Evolutionary conservation across 64 coral and sea anemone species (phyloP).

Genomic region (Cladopsammia gracilis): DNA sequence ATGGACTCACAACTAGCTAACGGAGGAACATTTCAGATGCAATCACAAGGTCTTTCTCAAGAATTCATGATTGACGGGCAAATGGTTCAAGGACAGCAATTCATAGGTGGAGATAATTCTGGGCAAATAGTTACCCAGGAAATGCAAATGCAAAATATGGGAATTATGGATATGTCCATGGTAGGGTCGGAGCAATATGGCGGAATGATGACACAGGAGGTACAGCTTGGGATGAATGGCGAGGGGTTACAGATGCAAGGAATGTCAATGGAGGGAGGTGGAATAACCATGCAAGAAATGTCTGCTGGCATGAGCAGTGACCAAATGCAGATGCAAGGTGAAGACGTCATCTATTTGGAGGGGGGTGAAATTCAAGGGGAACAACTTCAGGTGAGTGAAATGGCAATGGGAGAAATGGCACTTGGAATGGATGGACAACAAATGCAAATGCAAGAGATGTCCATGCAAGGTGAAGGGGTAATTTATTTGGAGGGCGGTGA

Average conservation of each 20-base stretch:
- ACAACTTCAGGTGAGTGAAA: background rate
- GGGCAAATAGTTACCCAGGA: background rate
- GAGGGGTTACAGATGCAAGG: background rate
- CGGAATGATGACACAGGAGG: slow-evolving; percentile 24
- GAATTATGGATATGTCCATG: background rate
- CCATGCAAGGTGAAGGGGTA: background rate
- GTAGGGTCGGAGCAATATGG: background rate
- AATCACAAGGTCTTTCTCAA: background rate
- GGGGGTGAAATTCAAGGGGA: background rate
- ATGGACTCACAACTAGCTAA: background rate
- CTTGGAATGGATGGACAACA: background rate
- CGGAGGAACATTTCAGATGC: no score
- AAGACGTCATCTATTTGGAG: background rate
- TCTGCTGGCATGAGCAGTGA: background rate
- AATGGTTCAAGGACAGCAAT: slow-evolving; percentile 20
- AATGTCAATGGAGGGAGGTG: background rate
- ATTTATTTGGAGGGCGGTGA: background rate
- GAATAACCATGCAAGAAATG: background rate
- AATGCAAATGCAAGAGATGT: slow-evolving; percentile 1
- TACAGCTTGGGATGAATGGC: background rate
- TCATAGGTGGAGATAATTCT: background rate
- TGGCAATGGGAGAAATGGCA: background rate
- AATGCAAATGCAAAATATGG: slow-evolving; percentile 1
- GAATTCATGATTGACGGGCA: background rate
- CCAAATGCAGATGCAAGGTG: background rate